Conservation (phyloP, 2,888 invertebrate species). For the Plagiodera versicolora region DNA sequence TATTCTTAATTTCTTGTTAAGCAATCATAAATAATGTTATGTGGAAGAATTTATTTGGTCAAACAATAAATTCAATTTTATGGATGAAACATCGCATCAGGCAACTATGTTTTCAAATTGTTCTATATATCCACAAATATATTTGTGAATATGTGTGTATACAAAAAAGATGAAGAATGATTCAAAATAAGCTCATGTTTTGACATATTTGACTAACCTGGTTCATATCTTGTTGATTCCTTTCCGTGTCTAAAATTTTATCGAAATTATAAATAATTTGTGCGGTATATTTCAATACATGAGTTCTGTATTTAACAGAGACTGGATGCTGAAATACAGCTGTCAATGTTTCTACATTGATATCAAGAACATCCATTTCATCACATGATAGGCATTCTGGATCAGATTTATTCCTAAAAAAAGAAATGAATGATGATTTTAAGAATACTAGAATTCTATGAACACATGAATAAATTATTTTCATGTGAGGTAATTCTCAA, state of each 20-base stretch:
- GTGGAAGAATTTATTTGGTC: no score
- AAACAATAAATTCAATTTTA: slow-evolving; percentile 9
- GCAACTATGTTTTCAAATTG: background rate
- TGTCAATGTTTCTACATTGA: slow-evolving; percentile 65
- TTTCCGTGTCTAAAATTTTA: slow-evolving; percentile 58
- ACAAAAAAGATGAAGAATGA: no score
- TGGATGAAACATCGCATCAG: background rate
- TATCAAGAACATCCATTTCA: slow-evolving; percentile 63
- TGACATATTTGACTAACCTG: slow-evolving; percentile 49
- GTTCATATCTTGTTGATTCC: slow-evolving; percentile 48
- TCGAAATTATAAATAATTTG: slow-evolving; percentile 62
- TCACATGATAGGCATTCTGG: slow-evolving; percentile 59
- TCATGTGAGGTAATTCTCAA: no score
- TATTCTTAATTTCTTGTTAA: no score
- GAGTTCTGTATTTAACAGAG: slow-evolving; percentile 59
- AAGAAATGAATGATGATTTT: no score
- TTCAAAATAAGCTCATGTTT: no score
- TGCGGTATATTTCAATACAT: slow-evolving; percentile 60
- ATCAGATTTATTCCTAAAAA: slow-evolving; percentile 51
- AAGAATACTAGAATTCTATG: background rate
- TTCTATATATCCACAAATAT: background rate
- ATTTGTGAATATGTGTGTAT: no score
- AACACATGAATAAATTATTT: background rate
- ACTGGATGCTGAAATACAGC: slow-evolving; percentile 65
- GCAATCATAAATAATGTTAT: no score